phyloP scores from a whole-genome alignment of 2,113 vertebrate genomes.

The Neotoma lepida region DNA sequence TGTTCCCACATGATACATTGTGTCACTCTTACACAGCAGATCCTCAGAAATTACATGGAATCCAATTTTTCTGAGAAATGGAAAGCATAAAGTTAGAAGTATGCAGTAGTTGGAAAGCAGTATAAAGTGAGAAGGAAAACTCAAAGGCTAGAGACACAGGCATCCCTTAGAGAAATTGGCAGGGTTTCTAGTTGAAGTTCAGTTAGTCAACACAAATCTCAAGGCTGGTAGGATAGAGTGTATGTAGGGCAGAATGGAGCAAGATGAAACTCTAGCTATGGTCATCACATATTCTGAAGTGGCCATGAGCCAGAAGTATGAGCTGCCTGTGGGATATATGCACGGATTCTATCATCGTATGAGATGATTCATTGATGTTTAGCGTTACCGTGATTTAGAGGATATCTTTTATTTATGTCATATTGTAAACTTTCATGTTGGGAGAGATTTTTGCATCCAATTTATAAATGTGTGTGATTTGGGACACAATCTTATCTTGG shows the following conservation, averaged over 20 bases:
- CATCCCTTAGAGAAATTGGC: background rate
- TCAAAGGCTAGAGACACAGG: background rate
- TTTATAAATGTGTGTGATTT: background rate
- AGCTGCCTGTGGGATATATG: background rate
- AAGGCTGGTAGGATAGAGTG: background rate
- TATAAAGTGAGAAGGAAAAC: background rate
- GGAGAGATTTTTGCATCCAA: background rate
- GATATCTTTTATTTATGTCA: background rate
- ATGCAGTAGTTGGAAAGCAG: background rate
- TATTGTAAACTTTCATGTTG: background rate
- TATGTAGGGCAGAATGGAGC: background rate
- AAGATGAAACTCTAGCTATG: background rate
- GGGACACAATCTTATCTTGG: background rate
- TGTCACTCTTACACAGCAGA: background rate
- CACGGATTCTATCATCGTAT: background rate
- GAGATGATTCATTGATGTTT: background rate
- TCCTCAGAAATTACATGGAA: background rate
- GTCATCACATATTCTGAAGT: background rate
- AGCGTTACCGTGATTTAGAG: background rate
- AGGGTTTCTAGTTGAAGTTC: background rate
- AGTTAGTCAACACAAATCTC: background rate
- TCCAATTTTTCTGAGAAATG: conserved; percentile 19
- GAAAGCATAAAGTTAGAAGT: background rate
- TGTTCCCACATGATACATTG: background rate
- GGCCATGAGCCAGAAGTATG: background rate